Evolutionary conservation across 2,113 vertebrate genomes (phyloP), one percentile per base, ranked within the genome.

Genomic region (Setophaga kirtlandii): DNA sequence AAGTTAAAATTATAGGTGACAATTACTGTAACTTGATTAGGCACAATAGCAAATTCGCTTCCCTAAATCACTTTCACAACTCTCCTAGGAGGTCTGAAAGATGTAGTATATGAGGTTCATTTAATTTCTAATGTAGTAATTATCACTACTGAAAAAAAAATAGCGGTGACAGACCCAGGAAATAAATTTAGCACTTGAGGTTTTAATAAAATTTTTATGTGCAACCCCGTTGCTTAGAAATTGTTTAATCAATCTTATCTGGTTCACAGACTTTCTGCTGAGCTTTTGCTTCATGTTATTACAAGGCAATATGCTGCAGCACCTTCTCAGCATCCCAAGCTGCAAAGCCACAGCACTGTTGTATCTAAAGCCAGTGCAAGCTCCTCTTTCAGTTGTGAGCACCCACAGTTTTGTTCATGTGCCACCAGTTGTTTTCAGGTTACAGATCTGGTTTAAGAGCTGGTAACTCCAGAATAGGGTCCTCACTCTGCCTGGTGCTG

Each of bases 101-200:
- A 95, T 94, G 93, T 96, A 96, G 94, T 96, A 95, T 96, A 97
- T 95, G 96, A 96, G 97, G 90, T 96, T 98, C 96, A 98, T 97
- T 98, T 98, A 97, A 97, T 98, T 97, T 97, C 96, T 97, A 97
- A 97, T 97, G 95, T 94, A 96, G 97, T 97, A 98, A 98, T 98
- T 97, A 97, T 98, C 96, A 96, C 91, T 82, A 96, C 93, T 94
- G 94, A 95, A 94, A 95, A 92, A 59, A 96, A 93, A 95, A 94
- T 90, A 93, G 94, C 47, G 0, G 91, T 95, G 89, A 94, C 95
- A 97, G 96, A 97, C 94, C 83, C 87, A 97, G 94, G 94, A 97
- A 97, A 96, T 97, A 97, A 96, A 97, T 97, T 97, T 96, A 97
- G 89, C 93, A 94, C 94, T 97, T 96, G 91, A 97, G 89, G 87